Percentiles rank a stretch among this genome's conserved stretches.
Conservation (phyloP, 2,797 vertebrate genomes). For the Antennarius maculatus region DNA sequence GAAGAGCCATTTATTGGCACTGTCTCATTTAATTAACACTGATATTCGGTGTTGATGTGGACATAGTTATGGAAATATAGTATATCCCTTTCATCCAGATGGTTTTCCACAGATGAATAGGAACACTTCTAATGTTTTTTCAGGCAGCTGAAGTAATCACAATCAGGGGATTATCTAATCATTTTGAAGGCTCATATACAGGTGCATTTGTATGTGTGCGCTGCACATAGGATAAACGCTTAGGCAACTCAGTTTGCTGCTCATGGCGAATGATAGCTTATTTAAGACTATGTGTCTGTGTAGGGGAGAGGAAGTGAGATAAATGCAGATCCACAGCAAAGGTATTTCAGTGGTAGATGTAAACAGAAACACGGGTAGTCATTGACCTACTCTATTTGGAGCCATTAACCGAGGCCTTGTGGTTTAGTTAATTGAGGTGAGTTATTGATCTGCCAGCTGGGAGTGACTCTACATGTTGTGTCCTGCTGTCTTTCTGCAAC, state of each 20-base stretch:
- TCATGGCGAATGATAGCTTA: slow-evolving; percentile 20
- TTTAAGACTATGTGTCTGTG: slow-evolving; percentile 38
- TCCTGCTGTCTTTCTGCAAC: slow-evolving; percentile 30
- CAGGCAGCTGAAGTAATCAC: too few species aligned
- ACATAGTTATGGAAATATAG: too few species aligned
- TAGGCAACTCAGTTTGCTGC: background rate
- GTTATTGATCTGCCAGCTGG: slow-evolving; percentile 57
- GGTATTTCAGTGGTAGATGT: slow-evolving; percentile 45
- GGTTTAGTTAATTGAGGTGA: slow-evolving; percentile 62
- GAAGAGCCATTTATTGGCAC: too few species aligned
- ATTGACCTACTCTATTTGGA: slow-evolving; percentile 54
- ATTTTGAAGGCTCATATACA: background rate
- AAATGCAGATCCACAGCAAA: slow-evolving; percentile 22
- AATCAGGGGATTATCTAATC: too few species aligned
- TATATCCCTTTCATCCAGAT: too few species aligned
- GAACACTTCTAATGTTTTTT: background rate
- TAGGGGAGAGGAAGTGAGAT: slow-evolving; percentile 40
- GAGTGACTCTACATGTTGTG: slow-evolving; percentile 29
- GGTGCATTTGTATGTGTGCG: background rate
- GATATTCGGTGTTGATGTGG: too few species aligned
- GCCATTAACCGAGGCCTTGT: slow-evolving; percentile 46
- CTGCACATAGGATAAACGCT: too few species aligned
- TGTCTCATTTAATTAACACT: too few species aligned
- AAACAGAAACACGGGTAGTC: slow-evolving; percentile 56
- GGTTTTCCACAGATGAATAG: background rate